phyloP scores from a whole-genome alignment of 2,888 invertebrate species.

The Nycteola revayana region DNA sequence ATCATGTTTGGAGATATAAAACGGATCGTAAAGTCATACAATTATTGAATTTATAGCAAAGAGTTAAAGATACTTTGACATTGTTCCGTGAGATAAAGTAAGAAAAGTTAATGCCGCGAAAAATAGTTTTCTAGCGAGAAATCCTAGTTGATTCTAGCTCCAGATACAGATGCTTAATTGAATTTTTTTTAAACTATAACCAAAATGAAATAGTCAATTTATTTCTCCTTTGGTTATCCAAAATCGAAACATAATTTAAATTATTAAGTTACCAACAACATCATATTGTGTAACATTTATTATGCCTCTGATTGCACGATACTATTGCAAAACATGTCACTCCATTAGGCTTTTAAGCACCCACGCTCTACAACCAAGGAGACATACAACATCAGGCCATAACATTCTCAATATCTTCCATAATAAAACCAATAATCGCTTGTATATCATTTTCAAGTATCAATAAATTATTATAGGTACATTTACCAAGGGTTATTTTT shows the following conservation, averaged over 20 bases:
- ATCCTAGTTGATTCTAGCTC: too few relatives aligned
- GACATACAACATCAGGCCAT: constrained; percentile 24
- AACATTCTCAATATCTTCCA: constrained; percentile 15
- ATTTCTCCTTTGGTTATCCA: too few relatives aligned
- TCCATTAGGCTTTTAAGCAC: constrained; percentile 45
- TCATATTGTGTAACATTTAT: constrained; percentile 42
- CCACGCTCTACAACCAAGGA: constrained; percentile 47
- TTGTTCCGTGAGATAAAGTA: too few relatives aligned
- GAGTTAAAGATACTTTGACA: too few relatives aligned
- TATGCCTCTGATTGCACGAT: constrained; percentile 54
- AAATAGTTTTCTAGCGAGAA: too few relatives aligned
- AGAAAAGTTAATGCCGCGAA: too few relatives aligned
- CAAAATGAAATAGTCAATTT: too few relatives aligned
- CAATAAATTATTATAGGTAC: constrained; percentile 41
- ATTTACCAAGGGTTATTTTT: constrained; percentile 51
- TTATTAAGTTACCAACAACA: constrained; percentile 22
- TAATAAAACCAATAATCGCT: constrained; percentile 12
- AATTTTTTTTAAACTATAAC: too few relatives aligned
- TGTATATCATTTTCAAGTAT: constrained; percentile 23
- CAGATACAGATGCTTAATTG: too few relatives aligned
- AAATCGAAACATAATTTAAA: constrained; percentile 8
- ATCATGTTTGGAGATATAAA: neutral
- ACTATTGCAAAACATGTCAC: constrained; percentile 54
- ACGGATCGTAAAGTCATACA: neutral
- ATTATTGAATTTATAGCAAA: too few relatives aligned